These are phyloP conservation scores for Yponomeuta evonymella DNA, from an alignment of 2,888 invertebrate species.

Conservation along the genomic window DNA sequence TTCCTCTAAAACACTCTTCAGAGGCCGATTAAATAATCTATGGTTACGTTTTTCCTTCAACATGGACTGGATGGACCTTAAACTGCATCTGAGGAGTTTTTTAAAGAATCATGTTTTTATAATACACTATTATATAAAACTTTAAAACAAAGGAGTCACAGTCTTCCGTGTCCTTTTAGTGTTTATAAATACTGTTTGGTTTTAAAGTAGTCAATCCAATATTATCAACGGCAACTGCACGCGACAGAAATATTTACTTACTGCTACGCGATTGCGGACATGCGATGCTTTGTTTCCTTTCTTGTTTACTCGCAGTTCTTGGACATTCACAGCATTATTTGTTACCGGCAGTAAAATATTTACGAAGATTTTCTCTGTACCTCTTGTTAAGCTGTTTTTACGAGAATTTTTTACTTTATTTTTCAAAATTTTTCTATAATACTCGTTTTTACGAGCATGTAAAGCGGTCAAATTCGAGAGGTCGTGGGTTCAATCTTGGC, in stretches of 20 bases:
- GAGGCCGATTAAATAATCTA: not conserved
- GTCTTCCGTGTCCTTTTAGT: not conserved
- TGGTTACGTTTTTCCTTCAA: too few species aligned
- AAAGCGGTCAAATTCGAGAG: too few species aligned
- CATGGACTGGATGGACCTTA: too few species aligned
- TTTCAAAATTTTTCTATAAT: too few species aligned
- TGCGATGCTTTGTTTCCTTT: constrained; percentile 39
- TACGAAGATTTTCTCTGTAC: not conserved
- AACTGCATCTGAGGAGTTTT: too few species aligned
- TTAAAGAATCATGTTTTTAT: too few species aligned
- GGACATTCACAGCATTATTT: not conserved
- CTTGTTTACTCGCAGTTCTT: not conserved
- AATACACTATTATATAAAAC: too few species aligned
- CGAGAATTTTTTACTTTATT: too few species aligned
- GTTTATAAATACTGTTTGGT: constrained; percentile 16
- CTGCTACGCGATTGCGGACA: constrained; percentile 44
- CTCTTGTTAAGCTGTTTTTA: too few species aligned
- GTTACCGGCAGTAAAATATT: not conserved
- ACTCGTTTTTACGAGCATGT: too few species aligned
- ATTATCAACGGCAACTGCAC: constrained; percentile 30
- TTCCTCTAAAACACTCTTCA: too few species aligned
- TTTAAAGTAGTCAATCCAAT: constrained; percentile 13
- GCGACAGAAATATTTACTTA: constrained; percentile 57
- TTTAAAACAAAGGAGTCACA: not conserved
- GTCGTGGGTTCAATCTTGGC: too few species aligned